phyloP scores from a whole-genome alignment of 2,888 invertebrate genomes.

The Amphipyra tragopoginis region DNA sequence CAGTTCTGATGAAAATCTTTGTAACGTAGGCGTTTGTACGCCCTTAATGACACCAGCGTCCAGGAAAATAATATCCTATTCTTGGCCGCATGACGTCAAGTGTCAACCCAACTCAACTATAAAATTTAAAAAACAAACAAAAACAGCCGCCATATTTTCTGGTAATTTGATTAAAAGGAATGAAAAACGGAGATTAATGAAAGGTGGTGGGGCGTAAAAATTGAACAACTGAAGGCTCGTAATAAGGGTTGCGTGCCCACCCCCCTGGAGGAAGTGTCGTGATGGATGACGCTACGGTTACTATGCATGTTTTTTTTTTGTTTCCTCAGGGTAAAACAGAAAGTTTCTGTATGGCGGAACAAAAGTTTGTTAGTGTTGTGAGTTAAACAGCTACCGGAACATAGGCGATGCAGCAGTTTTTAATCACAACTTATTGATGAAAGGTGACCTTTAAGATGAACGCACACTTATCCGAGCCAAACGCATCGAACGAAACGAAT shows the following conservation, averaged over 20 bases:
- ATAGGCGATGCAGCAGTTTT: too few species aligned
- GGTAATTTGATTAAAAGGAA: conserved; percentile 52
- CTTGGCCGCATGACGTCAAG: conserved; percentile 25
- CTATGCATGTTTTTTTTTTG: conserved; percentile 42
- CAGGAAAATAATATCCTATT: conserved; percentile 7
- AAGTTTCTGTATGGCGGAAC: background rate
- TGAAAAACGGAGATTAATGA: conserved; percentile 56
- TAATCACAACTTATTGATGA: too few species aligned
- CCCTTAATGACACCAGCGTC: background rate
- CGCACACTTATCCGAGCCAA: too few species aligned
- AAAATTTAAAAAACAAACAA: conserved; percentile 36
- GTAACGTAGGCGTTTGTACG: too few species aligned
- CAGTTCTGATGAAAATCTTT: too few species aligned
- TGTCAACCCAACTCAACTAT: conserved; percentile 49
- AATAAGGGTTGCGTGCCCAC: conserved; percentile 68
- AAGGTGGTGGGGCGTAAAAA: conserved; percentile 38
- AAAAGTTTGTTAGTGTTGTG: background rate
- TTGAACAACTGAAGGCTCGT: conserved; percentile 57
- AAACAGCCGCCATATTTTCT: conserved; percentile 30
- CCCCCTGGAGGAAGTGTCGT: conserved; percentile 56
- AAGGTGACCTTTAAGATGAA: too few species aligned
- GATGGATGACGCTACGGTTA: conserved; percentile 64
- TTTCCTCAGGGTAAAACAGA: background rate
- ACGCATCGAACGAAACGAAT: too few species aligned
- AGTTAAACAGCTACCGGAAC: too few species aligned